Evolutionary conservation across 1,140 invertebrate species (phyloP).

Genomic region (Drosophila nasuta): DNA sequence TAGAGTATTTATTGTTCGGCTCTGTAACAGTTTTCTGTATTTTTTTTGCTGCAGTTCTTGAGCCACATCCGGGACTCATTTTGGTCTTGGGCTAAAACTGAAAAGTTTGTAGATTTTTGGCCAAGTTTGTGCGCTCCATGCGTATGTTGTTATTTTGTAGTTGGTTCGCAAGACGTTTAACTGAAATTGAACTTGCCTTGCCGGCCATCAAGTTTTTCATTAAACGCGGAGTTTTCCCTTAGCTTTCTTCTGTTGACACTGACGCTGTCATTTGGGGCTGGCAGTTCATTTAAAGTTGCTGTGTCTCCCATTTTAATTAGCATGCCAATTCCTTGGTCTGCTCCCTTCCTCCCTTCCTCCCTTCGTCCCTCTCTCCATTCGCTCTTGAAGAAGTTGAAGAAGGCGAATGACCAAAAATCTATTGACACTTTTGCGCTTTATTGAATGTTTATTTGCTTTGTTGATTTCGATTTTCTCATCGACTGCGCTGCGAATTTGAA

Average conservation of each 20-base stretch:
- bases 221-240: conserved; percentile 46
- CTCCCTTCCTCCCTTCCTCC: not conserved
- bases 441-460: conserved; percentile 80
- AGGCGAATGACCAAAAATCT: conserved; percentile 54
- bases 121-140: conserved; percentile 34
- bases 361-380: not conserved
- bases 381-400: not conserved
- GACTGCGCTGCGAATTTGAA: conserved; percentile 73
- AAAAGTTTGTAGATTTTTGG: conserved; percentile 56
- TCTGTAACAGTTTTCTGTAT: not conserved
- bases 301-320: conserved; percentile 69
- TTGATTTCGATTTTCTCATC: conserved; percentile 76
- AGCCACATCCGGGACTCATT: conserved; percentile 75
- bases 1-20: too few relatives aligned
- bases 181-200: conserved; percentile 64
- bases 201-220: conserved; percentile 70
- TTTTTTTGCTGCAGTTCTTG: conserved; percentile 45
- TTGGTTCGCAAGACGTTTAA: conserved; percentile 60
- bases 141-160: conserved; percentile 55
- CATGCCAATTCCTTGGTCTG: conserved; percentile 43
- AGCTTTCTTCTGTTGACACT: conserved; percentile 40
- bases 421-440: conserved; percentile 77
- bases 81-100: conserved; percentile 48
- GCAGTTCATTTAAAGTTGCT: conserved; percentile 81
- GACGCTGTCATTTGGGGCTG: conserved; percentile 66